These are phyloP conservation scores for Ochlodes sylvanus DNA, from an alignment of 2,888 invertebrate genomes.

Conservation along the genomic window DNA sequence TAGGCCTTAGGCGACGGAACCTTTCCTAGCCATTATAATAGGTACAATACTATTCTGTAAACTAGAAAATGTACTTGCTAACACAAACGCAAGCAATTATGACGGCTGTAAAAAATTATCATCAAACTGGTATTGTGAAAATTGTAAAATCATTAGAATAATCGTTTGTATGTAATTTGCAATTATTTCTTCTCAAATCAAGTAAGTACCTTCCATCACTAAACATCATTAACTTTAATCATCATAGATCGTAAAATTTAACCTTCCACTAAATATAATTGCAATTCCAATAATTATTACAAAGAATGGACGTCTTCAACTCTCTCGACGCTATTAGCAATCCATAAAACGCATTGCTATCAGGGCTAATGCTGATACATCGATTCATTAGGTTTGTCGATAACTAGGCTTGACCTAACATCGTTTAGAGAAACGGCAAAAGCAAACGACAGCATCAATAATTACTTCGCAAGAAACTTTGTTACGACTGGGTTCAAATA, in stretches of 20 bases:
- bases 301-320: conserved; percentile 20
- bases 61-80: too few species aligned
- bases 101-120: too few species aligned
- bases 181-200: too few species aligned
- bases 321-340: conserved; percentile 29
- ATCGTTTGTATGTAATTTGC: too few species aligned
- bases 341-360: conserved; percentile 22
- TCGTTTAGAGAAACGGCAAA: conserved; percentile 20
- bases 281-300: conserved; percentile 31
- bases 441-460: conserved; percentile 8
- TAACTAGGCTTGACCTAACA: conserved; percentile 25
- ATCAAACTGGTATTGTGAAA: too few species aligned
- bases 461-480: not conserved
- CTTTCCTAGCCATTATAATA: too few species aligned
- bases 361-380: conserved; percentile 11
- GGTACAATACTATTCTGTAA: too few species aligned
- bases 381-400: conserved; percentile 21
- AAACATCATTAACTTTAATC: not conserved
- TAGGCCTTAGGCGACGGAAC: too few species aligned
- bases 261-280: conserved; percentile 39
- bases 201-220: too few species aligned
- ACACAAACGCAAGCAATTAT: too few species aligned
- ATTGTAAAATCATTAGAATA: too few species aligned
- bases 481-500: not conserved
- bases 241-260: conserved; percentile 13